A percentile compares a stretch with the other conserved stretches of the same genome.
Conservation (phyloP, 2,797 vertebrate species). For the Dallia pectoralis region DNA sequence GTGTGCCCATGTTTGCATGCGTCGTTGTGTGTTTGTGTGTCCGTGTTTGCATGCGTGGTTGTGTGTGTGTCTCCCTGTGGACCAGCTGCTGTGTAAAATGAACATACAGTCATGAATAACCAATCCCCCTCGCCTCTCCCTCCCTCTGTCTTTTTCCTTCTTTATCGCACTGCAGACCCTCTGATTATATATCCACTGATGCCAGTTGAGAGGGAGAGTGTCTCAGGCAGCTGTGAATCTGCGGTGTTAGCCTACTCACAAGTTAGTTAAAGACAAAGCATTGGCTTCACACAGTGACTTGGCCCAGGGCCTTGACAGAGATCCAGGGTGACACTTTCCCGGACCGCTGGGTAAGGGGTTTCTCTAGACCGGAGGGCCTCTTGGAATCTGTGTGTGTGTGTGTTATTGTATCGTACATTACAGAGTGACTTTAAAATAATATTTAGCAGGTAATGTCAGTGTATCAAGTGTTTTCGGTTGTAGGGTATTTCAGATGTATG, state of each 20-base stretch:
- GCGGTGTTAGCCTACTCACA: neutral
- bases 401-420: neutral
- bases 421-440: no score
- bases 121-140: neutral
- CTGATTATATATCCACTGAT: neutral
- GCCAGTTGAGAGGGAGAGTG: neutral
- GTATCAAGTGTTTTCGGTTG: no score
- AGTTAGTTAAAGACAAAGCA: constrained; percentile 11
- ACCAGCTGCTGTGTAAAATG: constrained; percentile 9
- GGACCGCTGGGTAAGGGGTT: neutral
- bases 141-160: neutral
- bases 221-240: neutral
- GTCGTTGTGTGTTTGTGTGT: no score
- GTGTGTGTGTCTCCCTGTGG: neutral
- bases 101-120: constrained; percentile 28
- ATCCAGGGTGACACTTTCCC: neutral
- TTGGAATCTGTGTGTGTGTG: neutral
- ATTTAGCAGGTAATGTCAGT: no score
- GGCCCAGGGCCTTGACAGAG: neutral
- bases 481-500: no score
- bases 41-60: no score
- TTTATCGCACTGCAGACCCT: neutral
- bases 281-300: neutral
- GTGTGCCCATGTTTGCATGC: no score
- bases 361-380: neutral